Evolutionary conservation across 2,797 vertebrate genomes (phyloP), one percentile per base, ranked within the genome.

Genomic region (Urophycis tenuis): DNA sequence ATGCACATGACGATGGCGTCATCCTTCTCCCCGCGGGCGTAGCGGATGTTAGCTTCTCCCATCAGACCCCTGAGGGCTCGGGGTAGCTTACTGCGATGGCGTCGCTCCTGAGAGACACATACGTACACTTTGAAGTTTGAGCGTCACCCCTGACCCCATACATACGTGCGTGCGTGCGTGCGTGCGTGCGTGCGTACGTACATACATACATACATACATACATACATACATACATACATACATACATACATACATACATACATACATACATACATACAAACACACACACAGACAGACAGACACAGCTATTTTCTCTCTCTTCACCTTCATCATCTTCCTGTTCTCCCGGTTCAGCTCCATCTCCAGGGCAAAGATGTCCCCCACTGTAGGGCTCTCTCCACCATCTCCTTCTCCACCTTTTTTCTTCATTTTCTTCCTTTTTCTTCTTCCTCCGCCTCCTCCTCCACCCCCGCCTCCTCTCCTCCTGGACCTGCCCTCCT

Each of bases 41-140:
- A 99, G 36, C 96, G 94, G 86, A 99, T 99, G 85, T 99, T 99
- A 78, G 98, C 98, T 87, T 99, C 98, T 32, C 98, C 98, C 98
- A 99, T 99, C 75, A 99, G 91, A 71, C 98, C 98, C 77, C 97
- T 90, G 74, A 99, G 91, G n/a, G 97, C 98, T 75, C 95, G 91
- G 0, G 98, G 97, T 31, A 99, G 94, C 83, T 99, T 99, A 90
- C 97, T 99, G 41, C 96, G 95, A 79, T 95, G 94, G 17, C 96
- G 95, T 10, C 95, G 94, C 85, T 96, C 96, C 96, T 99, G 78
- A 80, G 11, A 85, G 22, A 69, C 74, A 64, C 74, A 69, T 1
- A 75, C 9, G 60, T 9, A 35, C 35, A 74, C 3, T n/a, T 19
- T n/a, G n/a, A n/a, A n/a, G n/a, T n/a, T n/a, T n/a, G n/a, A n/a